These are phyloP conservation scores for Eristalinus aeneus DNA, from an alignment of 2,888 invertebrate genomes.

Conservation along the genomic window DNA sequence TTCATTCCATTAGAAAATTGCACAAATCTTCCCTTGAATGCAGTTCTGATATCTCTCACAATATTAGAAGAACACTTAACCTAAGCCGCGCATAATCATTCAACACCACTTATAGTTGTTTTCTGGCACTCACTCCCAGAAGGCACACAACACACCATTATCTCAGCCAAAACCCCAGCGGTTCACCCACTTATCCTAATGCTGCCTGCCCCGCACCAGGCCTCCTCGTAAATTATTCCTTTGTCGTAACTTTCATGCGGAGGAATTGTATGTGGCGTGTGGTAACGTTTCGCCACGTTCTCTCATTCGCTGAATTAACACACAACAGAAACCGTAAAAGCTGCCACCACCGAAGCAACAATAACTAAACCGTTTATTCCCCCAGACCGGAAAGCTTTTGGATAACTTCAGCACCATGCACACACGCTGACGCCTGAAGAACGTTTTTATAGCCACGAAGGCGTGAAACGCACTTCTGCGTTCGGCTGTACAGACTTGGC, in stretches of 20 bases:
- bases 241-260: neutral
- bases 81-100: neutral
- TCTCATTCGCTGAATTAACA: conserved; percentile 30
- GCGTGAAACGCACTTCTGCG: conserved; percentile 38
- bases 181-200: conserved; percentile 3
- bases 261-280: neutral
- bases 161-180: neutral
- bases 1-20: too few species aligned
- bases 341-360: neutral
- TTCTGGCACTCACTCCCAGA: neutral
- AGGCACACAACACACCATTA: neutral
- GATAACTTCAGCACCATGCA: neutral
- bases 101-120: neutral
- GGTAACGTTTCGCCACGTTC: conserved; percentile 15
- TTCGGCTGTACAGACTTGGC: neutral
- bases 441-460: conserved; percentile 15
- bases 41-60: neutral
- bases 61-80: neutral
- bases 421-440: neutral
- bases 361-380: conserved; percentile 2
- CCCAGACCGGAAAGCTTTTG: conserved; percentile 25
- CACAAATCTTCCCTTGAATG: too few species aligned
- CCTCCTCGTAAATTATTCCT: neutral
- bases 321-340: conserved; percentile 32
- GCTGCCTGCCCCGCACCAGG: neutral